These are phyloP conservation scores for human DNA, from an alignment of 2,113 vertebrate genomes.

Conservation along the genomic window GRCh38 chr6:118069501-118070000, in stretches of 20 bases:
- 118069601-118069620: conserved; percentile 54
- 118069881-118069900: no score
- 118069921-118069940: no score
- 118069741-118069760: not conserved
- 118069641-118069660: conserved; percentile 41
- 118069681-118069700: conserved; percentile 56
- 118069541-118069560: conserved; percentile 43
- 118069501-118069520: conserved; percentile 32
- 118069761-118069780: conserved; percentile 12
- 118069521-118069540: not conserved
- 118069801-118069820: not conserved
- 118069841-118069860: conserved; percentile 53
- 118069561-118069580: conserved; percentile 57
- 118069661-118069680: conserved; percentile 55
- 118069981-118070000: no score
- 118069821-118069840: conserved; percentile 55
- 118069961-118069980: no score
- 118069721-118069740: conserved; percentile 34
- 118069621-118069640: conserved; percentile 32
- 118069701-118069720: conserved; percentile 59
- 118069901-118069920: no score
- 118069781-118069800: conserved; percentile 57
- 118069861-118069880: no score
- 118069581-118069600: conserved; percentile 50
- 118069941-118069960: no score